These are phyloP conservation scores for Lordiphosa clarofinis DNA, from an alignment of 1,140 invertebrate genomes.

Conservation along the genomic window DNA sequence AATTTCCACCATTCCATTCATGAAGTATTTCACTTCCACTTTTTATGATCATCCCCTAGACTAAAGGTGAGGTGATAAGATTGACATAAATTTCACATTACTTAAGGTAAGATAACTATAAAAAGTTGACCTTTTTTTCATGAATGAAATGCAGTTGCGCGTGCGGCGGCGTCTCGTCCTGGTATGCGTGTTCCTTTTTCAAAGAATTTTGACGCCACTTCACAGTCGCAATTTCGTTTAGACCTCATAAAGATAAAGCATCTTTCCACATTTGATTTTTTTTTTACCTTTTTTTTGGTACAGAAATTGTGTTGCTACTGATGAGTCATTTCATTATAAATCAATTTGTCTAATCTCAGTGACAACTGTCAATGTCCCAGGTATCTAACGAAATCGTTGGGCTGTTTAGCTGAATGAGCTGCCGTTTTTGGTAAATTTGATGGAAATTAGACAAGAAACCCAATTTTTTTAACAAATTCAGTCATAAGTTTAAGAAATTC, in stretches of 20 bases:
- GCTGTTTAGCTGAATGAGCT: constrained; percentile 24
- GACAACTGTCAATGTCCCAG: constrained; percentile 33
- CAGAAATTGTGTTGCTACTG: constrained; percentile 34
- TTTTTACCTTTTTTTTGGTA: constrained; percentile 25
- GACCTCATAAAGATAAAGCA: constrained; percentile 69
- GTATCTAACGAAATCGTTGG: constrained; percentile 17
- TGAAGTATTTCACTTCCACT: constrained; percentile 39
- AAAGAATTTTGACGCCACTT: constrained; percentile 71
- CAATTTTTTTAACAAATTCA: too few species aligned
- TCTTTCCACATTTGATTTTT: constrained; percentile 59
- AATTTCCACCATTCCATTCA: constrained; percentile 45
- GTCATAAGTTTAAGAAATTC: too few species aligned
- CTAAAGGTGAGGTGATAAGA: constrained; percentile 57
- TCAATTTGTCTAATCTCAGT: constrained; percentile 67
- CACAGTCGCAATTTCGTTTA: constrained; percentile 54
- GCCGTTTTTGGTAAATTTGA: constrained; percentile 15
- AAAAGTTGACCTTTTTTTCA: constrained; percentile 42
- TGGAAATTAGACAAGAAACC: too few species aligned
- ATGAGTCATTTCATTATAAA: constrained; percentile 72
- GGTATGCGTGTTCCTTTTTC: constrained; percentile 24
- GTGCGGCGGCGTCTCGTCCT: constrained; percentile 19
- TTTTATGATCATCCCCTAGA: constrained; percentile 28
- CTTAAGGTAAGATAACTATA: constrained; percentile 31
- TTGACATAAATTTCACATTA: constrained; percentile 75
- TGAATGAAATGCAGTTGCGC: constrained; percentile 58